Base-by-base conservation (phyloP, 2,113 vertebrate species). In the Sturnira hondurensis region DNA sequence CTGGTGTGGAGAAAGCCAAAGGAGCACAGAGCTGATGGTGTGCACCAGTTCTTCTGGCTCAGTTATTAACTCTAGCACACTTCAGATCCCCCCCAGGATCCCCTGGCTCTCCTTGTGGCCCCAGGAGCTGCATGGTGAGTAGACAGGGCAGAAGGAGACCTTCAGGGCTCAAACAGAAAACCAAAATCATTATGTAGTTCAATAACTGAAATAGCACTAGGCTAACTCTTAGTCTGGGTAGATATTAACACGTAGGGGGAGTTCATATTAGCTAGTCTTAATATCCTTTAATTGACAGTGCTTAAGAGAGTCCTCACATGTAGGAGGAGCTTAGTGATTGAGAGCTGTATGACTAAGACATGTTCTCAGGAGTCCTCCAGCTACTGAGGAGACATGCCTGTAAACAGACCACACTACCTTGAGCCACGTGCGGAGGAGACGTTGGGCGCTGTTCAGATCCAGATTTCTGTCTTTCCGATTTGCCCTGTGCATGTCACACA, bases 201-300 rank as follows among this genome's bases (percentile, higher is more conserved):
- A 77, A 71, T 87, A 41, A 61, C 20, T 89, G 41, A 68, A 93
- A 74, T 2, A 83, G 77, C 5, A 13, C 31, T 26, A 82, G 54
- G 33, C 41, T 52, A 31, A n/a, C 33, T 33, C 17, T 87, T 52
- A 41, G n/a, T 67, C 33, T 77, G 36, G 45, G 22, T 36, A 80
- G 13, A 14, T 65, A 14, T 74, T 86, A 52, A 52, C 14, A 80
- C 43, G 13, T 77, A 83, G 19, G 36, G 63, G 56, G 15, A 83
- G 19, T 11, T 82, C 50, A 16, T 78, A 45, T 58, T 67, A 71
- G 24, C n/a, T 31, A 38, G 31, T 41, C 10, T 80, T 54, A 38
- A 33, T 90, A 81, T 82, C 31, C 43, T 58, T 76, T 94, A 41
- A 88, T 58, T 67, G 31, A 70, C 22, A 43, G 24, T 28, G n/a